Evolutionary conservation across 2,888 invertebrate species (phyloP).

Genomic region (Drepanosiphum platanoidis): DNA sequence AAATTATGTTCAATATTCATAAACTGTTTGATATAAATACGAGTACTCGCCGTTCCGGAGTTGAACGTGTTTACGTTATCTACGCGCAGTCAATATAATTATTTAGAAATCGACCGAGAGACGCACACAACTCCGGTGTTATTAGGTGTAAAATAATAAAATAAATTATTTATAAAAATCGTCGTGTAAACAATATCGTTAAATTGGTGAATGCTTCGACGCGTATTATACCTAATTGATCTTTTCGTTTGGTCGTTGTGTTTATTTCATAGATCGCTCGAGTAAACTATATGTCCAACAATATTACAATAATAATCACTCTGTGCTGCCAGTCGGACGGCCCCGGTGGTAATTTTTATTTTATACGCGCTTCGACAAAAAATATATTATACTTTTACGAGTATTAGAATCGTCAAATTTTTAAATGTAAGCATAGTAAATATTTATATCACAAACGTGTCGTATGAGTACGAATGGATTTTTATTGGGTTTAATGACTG

Average conservation of each 20-base stretch:
- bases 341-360: too few species aligned
- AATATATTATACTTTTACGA: too few species aligned
- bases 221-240: background rate
- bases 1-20: background rate
- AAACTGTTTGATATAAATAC: background rate
- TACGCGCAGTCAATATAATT: background rate
- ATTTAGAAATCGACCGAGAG: background rate
- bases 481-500: too few species aligned
- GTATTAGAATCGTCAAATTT: too few species aligned
- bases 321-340: too few species aligned
- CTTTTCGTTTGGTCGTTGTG: background rate
- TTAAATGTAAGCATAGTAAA: constrained; percentile 25
- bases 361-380: background rate
- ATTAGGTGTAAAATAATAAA: background rate
- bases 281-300: background rate
- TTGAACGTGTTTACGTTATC: background rate
- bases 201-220: background rate
- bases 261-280: background rate
- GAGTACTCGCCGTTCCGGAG: background rate
- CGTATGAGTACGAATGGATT: background rate
- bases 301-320: background rate
- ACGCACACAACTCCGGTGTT: too few species aligned
- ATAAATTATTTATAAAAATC: constrained; percentile 1
- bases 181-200: constrained; percentile 28
- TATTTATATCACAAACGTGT: background rate